Conservation (phyloP, 1,140 invertebrate species). For the Pseudobourletiella spinata region DNA sequence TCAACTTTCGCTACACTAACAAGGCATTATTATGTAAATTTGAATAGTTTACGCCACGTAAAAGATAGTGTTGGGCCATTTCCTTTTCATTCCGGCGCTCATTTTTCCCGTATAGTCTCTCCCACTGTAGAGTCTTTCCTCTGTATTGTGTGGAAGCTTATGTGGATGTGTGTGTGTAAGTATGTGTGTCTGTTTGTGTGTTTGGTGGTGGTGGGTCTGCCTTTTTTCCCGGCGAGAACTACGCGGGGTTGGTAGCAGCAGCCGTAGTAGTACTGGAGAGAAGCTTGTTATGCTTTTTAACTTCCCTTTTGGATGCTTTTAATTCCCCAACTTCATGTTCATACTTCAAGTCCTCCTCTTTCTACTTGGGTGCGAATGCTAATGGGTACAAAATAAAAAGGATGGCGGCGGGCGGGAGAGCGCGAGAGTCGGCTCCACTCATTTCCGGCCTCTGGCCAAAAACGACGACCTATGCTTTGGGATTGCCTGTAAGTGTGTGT, state of each 20-base stretch:
- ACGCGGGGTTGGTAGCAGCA: no score
- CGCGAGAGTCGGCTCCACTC: conserved; percentile 16
- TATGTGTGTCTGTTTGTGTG: no score
- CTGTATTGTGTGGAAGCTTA: no score
- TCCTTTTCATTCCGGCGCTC: conserved; percentile 30
- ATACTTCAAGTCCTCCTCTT: background rate
- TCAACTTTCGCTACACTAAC: conserved; percentile 32
- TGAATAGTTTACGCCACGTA: conserved; percentile 37
- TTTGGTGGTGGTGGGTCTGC: no score
- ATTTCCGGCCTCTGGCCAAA: conserved; percentile 26
- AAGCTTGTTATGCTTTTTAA: conserved; percentile 34
- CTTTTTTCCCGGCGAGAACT: background rate
- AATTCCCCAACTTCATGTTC: conserved; percentile 38
- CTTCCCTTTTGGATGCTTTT: conserved; percentile 36
- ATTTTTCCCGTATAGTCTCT: no score
- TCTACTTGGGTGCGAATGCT: conserved; percentile 36
- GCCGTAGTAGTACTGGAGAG: no score
- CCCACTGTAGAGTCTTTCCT: no score
- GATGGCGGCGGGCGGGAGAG: no score
- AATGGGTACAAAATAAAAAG: conserved; percentile 32
- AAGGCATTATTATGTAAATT: conserved; percentile 38
- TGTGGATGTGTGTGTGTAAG: no score
- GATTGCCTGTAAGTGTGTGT: no score
- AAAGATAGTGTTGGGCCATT: conserved; percentile 34
- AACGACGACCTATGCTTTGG: no score